Conservation (phyloP, 2,113 vertebrate genomes). For the Coptodon rendalli region DNA sequence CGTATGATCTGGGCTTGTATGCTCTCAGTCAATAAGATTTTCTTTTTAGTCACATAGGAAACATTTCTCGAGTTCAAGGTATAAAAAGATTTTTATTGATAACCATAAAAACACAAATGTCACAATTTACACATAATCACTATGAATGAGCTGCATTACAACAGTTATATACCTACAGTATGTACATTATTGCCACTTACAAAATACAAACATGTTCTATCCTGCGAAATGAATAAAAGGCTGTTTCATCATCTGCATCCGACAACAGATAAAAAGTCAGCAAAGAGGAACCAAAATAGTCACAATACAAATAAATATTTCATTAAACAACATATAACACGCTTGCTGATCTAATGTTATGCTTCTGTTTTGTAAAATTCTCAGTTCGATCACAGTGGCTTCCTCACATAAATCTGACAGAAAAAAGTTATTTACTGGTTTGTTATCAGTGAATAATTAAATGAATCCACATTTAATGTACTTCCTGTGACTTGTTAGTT, state of each 20-base stretch:
- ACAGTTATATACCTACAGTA: constrained; percentile 13
- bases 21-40: background rate
- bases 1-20: background rate
- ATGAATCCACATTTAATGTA: background rate
- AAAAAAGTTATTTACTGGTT: background rate
- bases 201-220: background rate
- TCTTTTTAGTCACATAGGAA: background rate
- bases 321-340: background rate
- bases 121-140: constrained; percentile 21
- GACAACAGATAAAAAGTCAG: background rate
- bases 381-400: background rate
- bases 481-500: background rate
- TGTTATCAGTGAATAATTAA: background rate
- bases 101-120: constrained; percentile 39
- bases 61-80: background rate
- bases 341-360: background rate
- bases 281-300: background rate
- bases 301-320: background rate
- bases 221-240: background rate
- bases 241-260: background rate
- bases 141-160: constrained; percentile 1
- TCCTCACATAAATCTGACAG: background rate
- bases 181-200: constrained; percentile 58
- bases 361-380: rapidly evolving
- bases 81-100: constrained; percentile 65